Evolutionary conservation across 2,888 invertebrate genomes (phyloP).

Genomic region (Deilephila porcellus): DNA sequence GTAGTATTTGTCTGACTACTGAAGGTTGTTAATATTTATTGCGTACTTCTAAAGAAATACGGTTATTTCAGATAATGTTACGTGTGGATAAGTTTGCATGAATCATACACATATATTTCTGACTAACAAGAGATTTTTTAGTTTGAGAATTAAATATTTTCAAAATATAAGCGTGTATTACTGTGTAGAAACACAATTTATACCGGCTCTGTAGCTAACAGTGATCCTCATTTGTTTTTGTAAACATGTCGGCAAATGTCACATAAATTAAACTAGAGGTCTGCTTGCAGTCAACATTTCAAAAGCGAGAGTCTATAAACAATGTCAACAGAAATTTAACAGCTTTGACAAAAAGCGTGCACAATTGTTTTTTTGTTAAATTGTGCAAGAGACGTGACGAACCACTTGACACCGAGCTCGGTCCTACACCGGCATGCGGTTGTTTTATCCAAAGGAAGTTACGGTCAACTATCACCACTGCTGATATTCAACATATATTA

Average conservation of each 20-base stretch:
- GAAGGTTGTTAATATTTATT: too few species aligned
- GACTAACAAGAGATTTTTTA: too few species aligned
- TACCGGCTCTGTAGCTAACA: neutral
- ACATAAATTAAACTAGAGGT: neutral
- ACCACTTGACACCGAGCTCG: neutral
- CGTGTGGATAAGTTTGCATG: too few species aligned
- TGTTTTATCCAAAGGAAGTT: constrained; percentile 21
- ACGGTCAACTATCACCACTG: neutral
- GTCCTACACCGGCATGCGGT: constrained; percentile 9
- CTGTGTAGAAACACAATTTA: neutral
- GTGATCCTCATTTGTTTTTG: neutral
- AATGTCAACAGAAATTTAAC: constrained; percentile 21
- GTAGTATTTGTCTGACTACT: too few species aligned
- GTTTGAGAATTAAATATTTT: too few species aligned
- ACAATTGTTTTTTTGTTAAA: constrained; percentile 8
- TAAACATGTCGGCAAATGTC: neutral
- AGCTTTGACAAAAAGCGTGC: constrained; percentile 13
- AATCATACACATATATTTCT: too few species aligned
- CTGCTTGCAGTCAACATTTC: neutral
- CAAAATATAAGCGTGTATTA: neutral
- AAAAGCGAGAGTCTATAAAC: neutral
- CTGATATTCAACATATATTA: neutral
- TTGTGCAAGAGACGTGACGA: constrained; percentile 15
- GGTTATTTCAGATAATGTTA: too few species aligned
- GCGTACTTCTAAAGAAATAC: too few species aligned